Conservation (phyloP, 2,797 vertebrate genomes). For the Notamacropus eugenii region DNA sequence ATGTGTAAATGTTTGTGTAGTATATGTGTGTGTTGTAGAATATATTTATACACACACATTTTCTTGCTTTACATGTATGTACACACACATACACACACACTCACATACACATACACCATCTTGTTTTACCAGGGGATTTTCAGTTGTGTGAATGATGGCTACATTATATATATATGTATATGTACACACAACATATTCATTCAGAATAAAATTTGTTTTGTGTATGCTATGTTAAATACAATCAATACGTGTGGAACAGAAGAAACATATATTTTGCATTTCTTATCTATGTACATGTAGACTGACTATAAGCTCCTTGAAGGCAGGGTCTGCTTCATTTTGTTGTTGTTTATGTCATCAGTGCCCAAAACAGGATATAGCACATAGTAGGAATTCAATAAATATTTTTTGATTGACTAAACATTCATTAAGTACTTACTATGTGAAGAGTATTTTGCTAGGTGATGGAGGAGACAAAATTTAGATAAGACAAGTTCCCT, state of each 20-base stretch:
- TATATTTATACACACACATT: background rate
- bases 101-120: background rate
- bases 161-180: background rate
- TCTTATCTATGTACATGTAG: background rate
- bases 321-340: background rate
- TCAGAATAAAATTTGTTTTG: background rate
- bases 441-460: background rate
- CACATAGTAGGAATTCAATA: background rate
- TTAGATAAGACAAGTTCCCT: background rate
- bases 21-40: background rate
- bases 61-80: background rate
- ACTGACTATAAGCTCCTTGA: background rate
- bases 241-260: background rate
- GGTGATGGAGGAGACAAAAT: background rate
- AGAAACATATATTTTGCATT: background rate
- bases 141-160: background rate
- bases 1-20: background rate
- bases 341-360: background rate
- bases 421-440: background rate
- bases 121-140: slow-evolving; percentile 23
- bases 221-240: background rate
- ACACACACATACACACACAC: too few species aligned
- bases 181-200: background rate
- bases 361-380: background rate
- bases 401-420: background rate